Percentiles rank a stretch among this genome's conserved stretches.
phyloP scores from a whole-genome alignment of 1,140 invertebrate genomes.

The Drosophila arizonae region DNA sequence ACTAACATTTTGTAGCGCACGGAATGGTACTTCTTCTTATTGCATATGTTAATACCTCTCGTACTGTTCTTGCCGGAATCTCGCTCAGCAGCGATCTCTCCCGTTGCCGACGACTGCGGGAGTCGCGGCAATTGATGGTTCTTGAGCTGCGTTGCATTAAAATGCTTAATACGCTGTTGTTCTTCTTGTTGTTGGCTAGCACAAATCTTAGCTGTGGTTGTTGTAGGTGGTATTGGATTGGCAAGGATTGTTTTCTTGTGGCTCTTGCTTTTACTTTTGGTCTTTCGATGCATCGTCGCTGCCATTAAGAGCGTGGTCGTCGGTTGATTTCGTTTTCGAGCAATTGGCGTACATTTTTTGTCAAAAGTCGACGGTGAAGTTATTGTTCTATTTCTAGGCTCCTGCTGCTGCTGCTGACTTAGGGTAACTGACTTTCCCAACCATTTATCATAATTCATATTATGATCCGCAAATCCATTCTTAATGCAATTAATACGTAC shows the following conservation, averaged over 20 bases:
- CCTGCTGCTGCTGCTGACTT: background rate
- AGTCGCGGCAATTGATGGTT: background rate
- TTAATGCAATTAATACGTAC: background rate
- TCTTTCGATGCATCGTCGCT: slow-evolving; percentile 60
- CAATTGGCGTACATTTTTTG: slow-evolving; percentile 35
- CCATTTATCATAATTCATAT: background rate
- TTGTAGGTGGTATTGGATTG: background rate
- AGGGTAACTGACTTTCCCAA: background rate
- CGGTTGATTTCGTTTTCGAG: slow-evolving; percentile 28
- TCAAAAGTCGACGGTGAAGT: slow-evolving; percentile 15
- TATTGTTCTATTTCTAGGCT: background rate
- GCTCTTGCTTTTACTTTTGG: slow-evolving; percentile 60
- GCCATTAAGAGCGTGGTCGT: slow-evolving; percentile 29
- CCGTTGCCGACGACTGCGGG: background rate
- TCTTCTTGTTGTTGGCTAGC: background rate
- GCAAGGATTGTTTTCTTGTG: background rate
- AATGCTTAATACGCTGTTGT: background rate
- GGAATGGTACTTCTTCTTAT: slow-evolving; percentile 11
- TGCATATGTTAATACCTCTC: background rate
- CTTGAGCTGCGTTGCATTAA: background rate
- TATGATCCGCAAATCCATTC: too few species aligned
- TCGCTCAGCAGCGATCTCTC: background rate
- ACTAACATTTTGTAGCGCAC: slow-evolving; percentile 52
- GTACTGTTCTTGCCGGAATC: slow-evolving; percentile 1
- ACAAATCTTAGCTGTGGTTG: too few species aligned